Evolutionary conservation across 2,113 vertebrate genomes (phyloP).

Genomic region (Halcyon malimbica): DNA sequence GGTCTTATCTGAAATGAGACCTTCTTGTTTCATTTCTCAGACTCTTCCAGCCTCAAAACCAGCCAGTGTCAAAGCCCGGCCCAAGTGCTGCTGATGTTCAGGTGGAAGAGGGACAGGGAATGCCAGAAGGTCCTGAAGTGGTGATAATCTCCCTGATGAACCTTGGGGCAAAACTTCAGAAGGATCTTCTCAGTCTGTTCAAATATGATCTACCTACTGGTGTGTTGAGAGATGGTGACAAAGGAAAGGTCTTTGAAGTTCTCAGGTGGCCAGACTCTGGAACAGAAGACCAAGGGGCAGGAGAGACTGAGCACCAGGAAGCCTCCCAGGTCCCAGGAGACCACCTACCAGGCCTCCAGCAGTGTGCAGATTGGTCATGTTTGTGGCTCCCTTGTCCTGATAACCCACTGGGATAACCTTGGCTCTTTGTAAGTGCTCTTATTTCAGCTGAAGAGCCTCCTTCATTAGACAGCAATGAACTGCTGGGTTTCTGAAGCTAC

Average conservation of each 20-base stretch:
- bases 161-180: neutral
- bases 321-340: neutral
- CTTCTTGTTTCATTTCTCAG: neutral
- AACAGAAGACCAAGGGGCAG: neutral
- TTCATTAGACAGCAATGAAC: neutral
- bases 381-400: neutral
- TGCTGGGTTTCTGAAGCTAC: neutral
- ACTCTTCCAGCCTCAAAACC: neutral
- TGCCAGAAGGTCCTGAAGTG: neutral
- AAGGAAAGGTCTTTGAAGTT: neutral
- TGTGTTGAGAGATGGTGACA: neutral
- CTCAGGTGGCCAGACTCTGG: neutral
- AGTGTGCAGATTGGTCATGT: fast-evolving
- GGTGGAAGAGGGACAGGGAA: neutral
- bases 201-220: neutral
- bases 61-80: fast-evolving
- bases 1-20: neutral
- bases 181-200: neutral
- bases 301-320: neutral
- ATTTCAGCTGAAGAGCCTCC: neutral
- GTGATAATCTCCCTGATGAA: neutral
- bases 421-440: neutral
- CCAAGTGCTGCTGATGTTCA: neutral
- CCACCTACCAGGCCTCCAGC: neutral
- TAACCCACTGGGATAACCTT: neutral